Evolutionary conservation across 2,797 vertebrate species (phyloP), one percentile per base, ranked within the genome.

Genomic region (Rhinichthys osculus): DNA sequence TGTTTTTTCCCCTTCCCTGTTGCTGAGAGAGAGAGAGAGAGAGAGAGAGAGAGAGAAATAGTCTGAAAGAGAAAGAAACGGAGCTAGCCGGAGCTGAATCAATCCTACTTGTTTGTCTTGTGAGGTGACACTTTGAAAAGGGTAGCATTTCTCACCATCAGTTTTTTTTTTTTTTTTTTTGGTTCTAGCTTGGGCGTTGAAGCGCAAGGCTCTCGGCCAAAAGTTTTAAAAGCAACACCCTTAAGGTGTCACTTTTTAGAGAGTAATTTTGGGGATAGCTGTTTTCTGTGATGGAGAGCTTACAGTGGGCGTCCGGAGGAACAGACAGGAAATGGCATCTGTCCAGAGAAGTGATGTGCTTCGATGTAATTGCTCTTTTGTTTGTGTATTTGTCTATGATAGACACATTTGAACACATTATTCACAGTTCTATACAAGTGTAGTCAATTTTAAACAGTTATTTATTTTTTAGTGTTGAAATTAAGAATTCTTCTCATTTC

Each of bases 341-440:
- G 52, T 77, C 70, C 33, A 78, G 16, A 73, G n/a, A 82, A 71
- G 50, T 62, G 35, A 70, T 8, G 21, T 21, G 57, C 78, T 83
- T 73, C 81, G 23, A n/a, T 40, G 13, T 90, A 64, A 89, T 88
- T 87, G 27, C 62, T 66, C 14, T 66, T 66, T 66, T 33, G 14
- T 66, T 33, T 64, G 27, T 83, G 71, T 87, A 84, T 89, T 72
- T 40, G 3, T 54, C 16, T n/a, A 23, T 54, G 27, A 77, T 17
- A 76, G 27, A 30, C 16, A 76, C 59, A 62, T 62, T 27, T 62
- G 10, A 62, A 62, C 59, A 62, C n/a, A 62, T 4, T n/a, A 59
- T 27, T 62, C 59, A 62, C 59, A n/a, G 10, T 27, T 27, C n/a
- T 62, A 62, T 27, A n/a, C 1, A 23, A 11, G 10, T 27, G 23